phyloP scores from a whole-genome alignment of 1,140 invertebrate genomes.

The Drosophila sucinea region DNA sequence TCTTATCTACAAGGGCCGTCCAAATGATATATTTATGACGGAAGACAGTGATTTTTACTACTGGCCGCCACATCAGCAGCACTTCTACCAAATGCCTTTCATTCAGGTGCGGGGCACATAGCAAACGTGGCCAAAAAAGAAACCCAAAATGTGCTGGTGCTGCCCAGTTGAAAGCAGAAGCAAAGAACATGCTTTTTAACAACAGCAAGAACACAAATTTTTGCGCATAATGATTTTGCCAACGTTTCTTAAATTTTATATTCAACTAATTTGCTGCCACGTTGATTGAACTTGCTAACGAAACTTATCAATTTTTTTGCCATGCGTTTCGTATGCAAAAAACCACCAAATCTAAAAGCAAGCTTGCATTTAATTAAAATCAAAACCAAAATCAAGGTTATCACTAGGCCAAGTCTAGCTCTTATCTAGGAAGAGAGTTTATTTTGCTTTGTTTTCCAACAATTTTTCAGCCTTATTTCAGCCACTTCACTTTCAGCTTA shows the following conservation, averaged over 20 bases:
- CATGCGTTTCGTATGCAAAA: slow-evolving; percentile 6
- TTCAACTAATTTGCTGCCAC: slow-evolving; percentile 59
- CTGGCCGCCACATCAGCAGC: slow-evolving; percentile 69
- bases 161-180: slow-evolving; percentile 7
- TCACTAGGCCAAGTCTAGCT: slow-evolving; percentile 26
- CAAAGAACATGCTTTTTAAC: slow-evolving; percentile 14
- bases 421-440: slow-evolving; percentile 42
- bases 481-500: slow-evolving; percentile 73
- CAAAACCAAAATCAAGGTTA: slow-evolving; percentile 48
- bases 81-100: neutral
- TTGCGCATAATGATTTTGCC: slow-evolving; percentile 10
- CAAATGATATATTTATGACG: slow-evolving; percentile 39
- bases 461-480: neutral
- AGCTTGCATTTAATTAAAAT: slow-evolving; percentile 42
- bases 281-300: slow-evolving; percentile 42
- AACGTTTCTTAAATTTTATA: slow-evolving; percentile 9
- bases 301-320: slow-evolving; percentile 9
- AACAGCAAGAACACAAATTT: slow-evolving; percentile 22
- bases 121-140: slow-evolving; percentile 65
- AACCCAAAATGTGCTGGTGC: slow-evolving; percentile 29
- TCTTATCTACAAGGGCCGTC: slow-evolving; percentile 40
- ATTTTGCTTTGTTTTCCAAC: neutral
- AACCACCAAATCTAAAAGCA: neutral
- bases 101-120: slow-evolving; percentile 16
- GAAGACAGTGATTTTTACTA: slow-evolving; percentile 28